A percentile compares a stretch with the other conserved stretches of the same genome.
Conservation (phyloP, 2,113 vertebrate species). For the Hemicordylus capensis region DNA sequence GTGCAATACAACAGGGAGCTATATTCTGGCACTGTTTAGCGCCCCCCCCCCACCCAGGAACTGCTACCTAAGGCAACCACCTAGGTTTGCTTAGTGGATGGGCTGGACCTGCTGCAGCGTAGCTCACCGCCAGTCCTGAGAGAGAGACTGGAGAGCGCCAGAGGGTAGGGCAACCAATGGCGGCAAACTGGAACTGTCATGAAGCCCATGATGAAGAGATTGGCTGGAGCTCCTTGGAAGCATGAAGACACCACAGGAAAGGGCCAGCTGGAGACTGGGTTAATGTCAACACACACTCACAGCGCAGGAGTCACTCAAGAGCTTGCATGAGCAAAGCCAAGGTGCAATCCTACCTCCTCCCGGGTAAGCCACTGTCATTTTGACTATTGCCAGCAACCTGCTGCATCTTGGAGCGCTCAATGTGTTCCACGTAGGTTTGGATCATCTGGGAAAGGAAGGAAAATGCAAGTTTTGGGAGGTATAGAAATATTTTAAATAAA, state of each 20-base stretch:
- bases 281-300: accelerated
- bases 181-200: neutral
- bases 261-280: neutral
- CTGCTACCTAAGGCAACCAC: too few species aligned
- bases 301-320: neutral
- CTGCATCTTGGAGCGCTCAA: constrained; percentile 95
- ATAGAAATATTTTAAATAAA: too few species aligned
- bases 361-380: constrained; percentile 85
- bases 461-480: too few species aligned
- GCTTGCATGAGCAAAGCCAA: neutral
- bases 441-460: constrained; percentile 86
- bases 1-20: too few species aligned
- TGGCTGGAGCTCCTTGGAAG: neutral
- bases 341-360: constrained; percentile 84
- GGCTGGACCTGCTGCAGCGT: neutral
- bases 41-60: too few species aligned
- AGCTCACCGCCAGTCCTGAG: neutral
- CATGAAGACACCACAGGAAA: neutral
- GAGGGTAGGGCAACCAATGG: neutral
- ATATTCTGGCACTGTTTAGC: too few species aligned
- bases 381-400: constrained; percentile 88
- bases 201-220: neutral
- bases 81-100: too few species aligned
- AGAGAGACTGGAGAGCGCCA: neutral
- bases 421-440: constrained; percentile 97